phyloP scores from a whole-genome alignment of 2,888 invertebrate species.

The Pherbina coryleti region DNA sequence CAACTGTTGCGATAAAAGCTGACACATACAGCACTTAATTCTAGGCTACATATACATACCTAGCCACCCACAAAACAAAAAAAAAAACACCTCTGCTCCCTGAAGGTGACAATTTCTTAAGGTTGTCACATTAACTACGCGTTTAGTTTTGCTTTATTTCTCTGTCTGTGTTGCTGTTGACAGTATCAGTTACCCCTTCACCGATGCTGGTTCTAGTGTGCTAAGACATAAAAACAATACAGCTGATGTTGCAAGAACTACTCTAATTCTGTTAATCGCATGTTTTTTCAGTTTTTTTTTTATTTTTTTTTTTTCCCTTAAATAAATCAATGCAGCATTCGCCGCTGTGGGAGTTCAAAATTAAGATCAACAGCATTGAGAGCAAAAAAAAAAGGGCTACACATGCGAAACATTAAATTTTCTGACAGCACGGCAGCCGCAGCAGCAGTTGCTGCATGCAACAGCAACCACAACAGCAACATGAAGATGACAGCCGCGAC shows the following conservation, averaged over 20 bases:
- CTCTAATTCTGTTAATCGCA: not conserved
- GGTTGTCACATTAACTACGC: not conserved
- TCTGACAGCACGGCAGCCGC: slow-evolving; percentile 3
- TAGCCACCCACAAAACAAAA: too few relatives aligned
- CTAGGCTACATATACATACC: too few relatives aligned
- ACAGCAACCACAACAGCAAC: slow-evolving; percentile 4
- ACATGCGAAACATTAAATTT: not conserved
- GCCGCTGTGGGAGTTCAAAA: slow-evolving; percentile 15
- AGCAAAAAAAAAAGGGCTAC: not conserved
- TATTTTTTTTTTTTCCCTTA: too few relatives aligned
- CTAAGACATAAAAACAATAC: not conserved
- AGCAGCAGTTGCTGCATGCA: not conserved
- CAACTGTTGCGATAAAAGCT: too few relatives aligned
- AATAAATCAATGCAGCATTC: slow-evolving; percentile 7
- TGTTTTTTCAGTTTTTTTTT: too few relatives aligned
- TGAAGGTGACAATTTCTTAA: not conserved
- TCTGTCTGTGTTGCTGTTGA: not conserved
- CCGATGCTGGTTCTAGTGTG: too few relatives aligned
- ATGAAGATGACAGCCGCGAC: not conserved
- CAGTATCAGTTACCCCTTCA: not conserved
- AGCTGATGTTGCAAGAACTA: slow-evolving; percentile 14
- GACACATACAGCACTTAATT: too few relatives aligned
- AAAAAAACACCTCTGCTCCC: too few relatives aligned
- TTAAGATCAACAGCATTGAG: not conserved
- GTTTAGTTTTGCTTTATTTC: not conserved